Evolutionary conservation across 2,113 vertebrate genomes (phyloP).

Genomic region (Pterophyllum scalare): DNA sequence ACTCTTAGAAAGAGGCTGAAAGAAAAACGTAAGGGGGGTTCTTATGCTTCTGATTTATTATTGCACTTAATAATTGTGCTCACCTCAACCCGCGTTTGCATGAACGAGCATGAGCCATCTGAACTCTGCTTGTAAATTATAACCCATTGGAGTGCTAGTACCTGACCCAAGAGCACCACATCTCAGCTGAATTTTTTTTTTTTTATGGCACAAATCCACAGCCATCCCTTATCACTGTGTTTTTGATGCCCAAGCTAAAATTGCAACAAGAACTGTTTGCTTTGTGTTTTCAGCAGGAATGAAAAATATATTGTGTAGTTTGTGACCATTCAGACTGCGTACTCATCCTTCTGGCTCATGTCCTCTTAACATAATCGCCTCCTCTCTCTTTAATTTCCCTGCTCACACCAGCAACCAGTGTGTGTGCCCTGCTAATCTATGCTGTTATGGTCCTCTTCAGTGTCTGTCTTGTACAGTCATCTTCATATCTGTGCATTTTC

Average conservation of each 20-base stretch:
- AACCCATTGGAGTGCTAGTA: slow-evolving; percentile 58
- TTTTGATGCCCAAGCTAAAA: slow-evolving; percentile 22
- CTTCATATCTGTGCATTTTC: slow-evolving; percentile 1
- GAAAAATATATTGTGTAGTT: slow-evolving; percentile 65
- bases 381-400: slow-evolving; percentile 26
- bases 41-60: slow-evolving; percentile 60
- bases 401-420: slow-evolving; percentile 50
- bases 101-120: slow-evolving; percentile 82
- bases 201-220: slow-evolving; percentile 1
- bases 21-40: slow-evolving; percentile 96
- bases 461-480: slow-evolving; percentile 19
- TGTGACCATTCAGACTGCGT: slow-evolving; percentile 64
- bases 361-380: slow-evolving; percentile 61
- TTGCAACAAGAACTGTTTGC: slow-evolving; percentile 55
- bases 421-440: slow-evolving; percentile 58
- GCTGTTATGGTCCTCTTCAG: slow-evolving; percentile 29
- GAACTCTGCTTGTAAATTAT: slow-evolving; percentile 78
- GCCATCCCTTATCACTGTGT: slow-evolving; percentile 14
- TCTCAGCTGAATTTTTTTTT: slow-evolving; percentile 9
- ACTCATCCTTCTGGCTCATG: slow-evolving; percentile 61
- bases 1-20: slow-evolving; percentile 98
- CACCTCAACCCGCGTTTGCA: slow-evolving; percentile 83
- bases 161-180: slow-evolving; percentile 10
- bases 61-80: slow-evolving; percentile 61
- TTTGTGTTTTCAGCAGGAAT: slow-evolving; percentile 59